These are phyloP conservation scores for Gari tellinella DNA, from an alignment of 2,888 invertebrate genomes.

Conservation along the genomic window DNA sequence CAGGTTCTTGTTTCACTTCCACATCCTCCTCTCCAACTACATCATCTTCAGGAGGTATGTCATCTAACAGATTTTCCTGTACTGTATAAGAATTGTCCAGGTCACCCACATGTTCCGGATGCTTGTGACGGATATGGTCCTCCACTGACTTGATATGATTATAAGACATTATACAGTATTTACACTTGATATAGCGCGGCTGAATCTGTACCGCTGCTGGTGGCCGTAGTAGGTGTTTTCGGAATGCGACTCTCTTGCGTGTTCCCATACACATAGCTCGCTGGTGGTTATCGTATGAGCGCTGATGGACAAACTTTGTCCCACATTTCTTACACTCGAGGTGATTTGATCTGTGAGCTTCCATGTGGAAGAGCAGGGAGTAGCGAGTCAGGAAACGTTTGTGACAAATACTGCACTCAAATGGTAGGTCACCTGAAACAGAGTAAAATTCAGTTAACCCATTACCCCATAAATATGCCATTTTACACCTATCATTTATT, in stretches of 20 bases:
- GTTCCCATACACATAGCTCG: slow-evolving; percentile 52
- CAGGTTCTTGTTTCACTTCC: no score
- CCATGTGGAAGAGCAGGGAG: slow-evolving; percentile 53
- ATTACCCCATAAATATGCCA: no score
- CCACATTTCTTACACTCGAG: slow-evolving; percentile 54
- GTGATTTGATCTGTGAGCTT: slow-evolving; percentile 45
- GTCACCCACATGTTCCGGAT: slow-evolving; percentile 30
- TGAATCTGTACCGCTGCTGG: slow-evolving; percentile 22
- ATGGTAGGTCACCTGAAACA: slow-evolving; percentile 52
- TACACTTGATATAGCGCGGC: slow-evolving; percentile 34
- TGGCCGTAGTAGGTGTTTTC: slow-evolving; percentile 25
- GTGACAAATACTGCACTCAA: slow-evolving; percentile 46
- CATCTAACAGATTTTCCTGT: slow-evolving; percentile 8
- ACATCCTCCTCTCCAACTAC: no score
- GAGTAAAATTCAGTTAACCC: no score
- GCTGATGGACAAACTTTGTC: slow-evolving; percentile 59
- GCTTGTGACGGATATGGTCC: slow-evolving; percentile 33
- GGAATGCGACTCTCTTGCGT: slow-evolving; percentile 49
- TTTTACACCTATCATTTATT: no score
- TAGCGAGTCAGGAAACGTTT: slow-evolving; percentile 48
- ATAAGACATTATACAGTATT: slow-evolving; percentile 43
- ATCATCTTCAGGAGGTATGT: background rate
- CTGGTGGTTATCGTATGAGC: slow-evolving; percentile 56
- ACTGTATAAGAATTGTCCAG: slow-evolving; percentile 8
- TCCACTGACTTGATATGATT: slow-evolving; percentile 29